Evolutionary conservation across 2,797 vertebrate genomes (phyloP).

Genomic region (Alectoris magna): DNA sequence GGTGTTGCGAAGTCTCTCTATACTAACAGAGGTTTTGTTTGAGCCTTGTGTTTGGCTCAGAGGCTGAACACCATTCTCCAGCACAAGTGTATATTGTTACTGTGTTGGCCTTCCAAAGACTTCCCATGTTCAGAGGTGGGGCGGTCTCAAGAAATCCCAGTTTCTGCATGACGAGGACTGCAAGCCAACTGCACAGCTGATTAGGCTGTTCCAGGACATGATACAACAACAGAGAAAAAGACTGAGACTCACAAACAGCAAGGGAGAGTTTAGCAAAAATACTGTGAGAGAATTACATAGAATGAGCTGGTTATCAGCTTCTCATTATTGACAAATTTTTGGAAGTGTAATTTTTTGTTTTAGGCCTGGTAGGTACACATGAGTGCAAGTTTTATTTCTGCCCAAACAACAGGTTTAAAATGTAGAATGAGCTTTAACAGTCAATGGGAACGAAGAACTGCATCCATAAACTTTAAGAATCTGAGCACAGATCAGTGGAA

Average conservation of each 20-base stretch:
- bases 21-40: not conserved
- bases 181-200: not conserved
- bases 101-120: not conserved
- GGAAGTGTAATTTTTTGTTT: not conserved
- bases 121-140: not conserved
- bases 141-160: not conserved
- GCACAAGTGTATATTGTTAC: not conserved
- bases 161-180: not conserved
- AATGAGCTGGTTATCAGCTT: not conserved
- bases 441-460: not conserved
- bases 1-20: not conserved
- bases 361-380: not conserved
- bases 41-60: not conserved
- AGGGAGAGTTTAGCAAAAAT: not conserved
- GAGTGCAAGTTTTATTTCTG: not conserved
- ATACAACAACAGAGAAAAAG: not conserved
- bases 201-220: not conserved
- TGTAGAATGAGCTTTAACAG: not conserved
- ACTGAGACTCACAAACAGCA: not conserved
- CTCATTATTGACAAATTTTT: not conserved
- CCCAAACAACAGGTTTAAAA: not conserved
- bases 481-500: not conserved
- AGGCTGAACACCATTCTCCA: not conserved
- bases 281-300: not conserved
- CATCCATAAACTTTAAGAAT: not conserved